Conservation (phyloP, 2,888 invertebrate species). For the Drosophila limbata region DNA sequence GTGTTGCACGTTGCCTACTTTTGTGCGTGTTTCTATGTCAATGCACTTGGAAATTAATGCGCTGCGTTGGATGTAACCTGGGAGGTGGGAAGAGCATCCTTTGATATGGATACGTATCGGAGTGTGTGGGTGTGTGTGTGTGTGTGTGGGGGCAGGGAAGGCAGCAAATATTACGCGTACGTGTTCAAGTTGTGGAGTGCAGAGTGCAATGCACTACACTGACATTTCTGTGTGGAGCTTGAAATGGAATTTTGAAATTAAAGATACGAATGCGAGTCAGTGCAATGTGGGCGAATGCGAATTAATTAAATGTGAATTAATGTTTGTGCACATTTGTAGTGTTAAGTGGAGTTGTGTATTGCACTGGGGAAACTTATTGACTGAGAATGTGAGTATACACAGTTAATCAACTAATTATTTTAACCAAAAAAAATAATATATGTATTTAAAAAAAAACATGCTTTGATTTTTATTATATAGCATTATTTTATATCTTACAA, state of each 20-base stretch:
- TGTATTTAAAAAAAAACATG: no score
- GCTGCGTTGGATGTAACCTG: conserved; percentile 23
- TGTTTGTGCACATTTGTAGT: conserved; percentile 4
- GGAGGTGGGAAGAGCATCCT: background rate
- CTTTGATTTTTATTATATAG: no score
- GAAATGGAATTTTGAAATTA: conserved; percentile 69
- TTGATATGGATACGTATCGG: conserved; percentile 12
- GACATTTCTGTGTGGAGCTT: conserved; percentile 51
- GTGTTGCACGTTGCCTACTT: conserved; percentile 65
- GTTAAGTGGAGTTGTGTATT: background rate
- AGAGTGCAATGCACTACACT: conserved; percentile 72
- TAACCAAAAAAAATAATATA: background rate
- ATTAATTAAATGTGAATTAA: conserved; percentile 55
- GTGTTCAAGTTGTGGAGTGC: conserved; percentile 57
- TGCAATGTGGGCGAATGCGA: conserved; percentile 7
- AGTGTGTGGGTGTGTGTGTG: background rate
- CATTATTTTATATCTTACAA: no score
- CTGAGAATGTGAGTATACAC: background rate
- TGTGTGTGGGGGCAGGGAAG: background rate
- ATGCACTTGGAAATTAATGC: conserved; percentile 66
- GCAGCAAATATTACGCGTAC: conserved; percentile 30
- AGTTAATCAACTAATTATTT: background rate
- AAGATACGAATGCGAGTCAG: conserved; percentile 48
- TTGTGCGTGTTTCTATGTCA: conserved; percentile 75
- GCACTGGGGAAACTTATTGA: background rate